Evolutionary conservation across 2,797 vertebrate genomes (phyloP).

Genomic region (Xiphorhynchus erythropygius): DNA sequence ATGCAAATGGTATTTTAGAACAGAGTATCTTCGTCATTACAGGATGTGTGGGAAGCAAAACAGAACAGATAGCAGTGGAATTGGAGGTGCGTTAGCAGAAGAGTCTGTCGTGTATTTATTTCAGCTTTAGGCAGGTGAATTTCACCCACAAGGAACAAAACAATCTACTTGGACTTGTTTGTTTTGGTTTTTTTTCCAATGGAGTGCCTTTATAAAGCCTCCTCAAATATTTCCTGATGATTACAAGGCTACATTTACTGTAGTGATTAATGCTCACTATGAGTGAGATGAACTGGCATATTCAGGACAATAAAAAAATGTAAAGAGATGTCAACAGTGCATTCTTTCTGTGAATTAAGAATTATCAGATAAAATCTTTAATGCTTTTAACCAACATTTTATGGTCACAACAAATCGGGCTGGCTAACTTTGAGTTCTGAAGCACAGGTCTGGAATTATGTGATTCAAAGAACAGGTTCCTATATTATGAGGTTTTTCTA

Average conservation of each 20-base stretch:
- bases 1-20: background rate
- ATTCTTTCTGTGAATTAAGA: background rate
- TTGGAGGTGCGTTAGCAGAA: background rate
- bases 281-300: conserved; percentile 35
- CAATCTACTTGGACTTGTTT: background rate
- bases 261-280: background rate
- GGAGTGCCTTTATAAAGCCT: background rate
- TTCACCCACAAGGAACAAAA: background rate
- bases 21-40: background rate
- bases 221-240: background rate
- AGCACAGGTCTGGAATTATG: background rate
- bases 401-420: background rate
- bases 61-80: background rate
- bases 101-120: conserved; percentile 1
- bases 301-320: background rate
- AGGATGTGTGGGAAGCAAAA: conserved; percentile 19
- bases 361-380: background rate
- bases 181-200: background rate
- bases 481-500: background rate
- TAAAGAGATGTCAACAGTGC: background rate
- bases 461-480: background rate
- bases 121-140: conserved; percentile 47
- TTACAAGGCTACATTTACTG: background rate
- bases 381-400: background rate
- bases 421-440: background rate